These are phyloP conservation scores for Aselliscus stoliczkanus DNA, from an alignment of 2,797 vertebrate species.

Conservation along the genomic window DNA sequence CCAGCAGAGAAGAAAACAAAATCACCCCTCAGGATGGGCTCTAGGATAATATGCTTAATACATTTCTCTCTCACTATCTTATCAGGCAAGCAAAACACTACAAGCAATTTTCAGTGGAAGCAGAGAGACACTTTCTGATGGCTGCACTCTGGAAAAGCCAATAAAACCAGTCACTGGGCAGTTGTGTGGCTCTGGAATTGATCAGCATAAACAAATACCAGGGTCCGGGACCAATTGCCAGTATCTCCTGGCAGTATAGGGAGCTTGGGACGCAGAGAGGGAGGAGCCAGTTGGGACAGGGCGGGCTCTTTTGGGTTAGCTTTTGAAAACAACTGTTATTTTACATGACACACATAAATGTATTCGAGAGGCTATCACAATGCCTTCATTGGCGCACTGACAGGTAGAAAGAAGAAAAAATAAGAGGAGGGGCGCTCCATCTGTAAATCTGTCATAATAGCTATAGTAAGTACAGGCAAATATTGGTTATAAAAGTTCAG, in stretches of 20 bases:
- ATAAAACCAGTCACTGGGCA: constrained; percentile 45
- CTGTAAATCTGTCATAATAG: not conserved
- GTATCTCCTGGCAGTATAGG: not conserved
- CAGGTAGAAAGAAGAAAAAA: not conserved
- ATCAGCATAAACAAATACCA: constrained; percentile 41
- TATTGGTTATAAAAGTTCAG: not conserved
- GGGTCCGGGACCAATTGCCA: not conserved
- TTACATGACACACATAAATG: accelerated
- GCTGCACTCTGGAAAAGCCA: not conserved
- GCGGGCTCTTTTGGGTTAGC: not conserved
- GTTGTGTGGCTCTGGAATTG: constrained; percentile 30
- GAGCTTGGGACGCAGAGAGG: not conserved
- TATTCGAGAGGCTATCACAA: not conserved
- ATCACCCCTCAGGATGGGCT: not conserved
- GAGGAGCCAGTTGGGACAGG: not conserved
- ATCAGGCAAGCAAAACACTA: constrained; percentile 46
- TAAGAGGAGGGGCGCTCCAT: not conserved
- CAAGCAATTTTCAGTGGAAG: constrained; percentile 50
- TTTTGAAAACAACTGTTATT: not conserved
- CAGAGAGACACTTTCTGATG: not conserved
- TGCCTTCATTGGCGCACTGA: not conserved
- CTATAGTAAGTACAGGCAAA: not conserved
- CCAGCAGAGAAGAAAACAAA: constrained; percentile 30
- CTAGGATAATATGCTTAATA: not conserved
- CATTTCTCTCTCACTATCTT: constrained; percentile 18